Percentiles rank a stretch among this genome's conserved stretches.
Evolutionary conservation across 2,888 invertebrate genomes (phyloP).

Genomic region (Sesamia inferens): DNA sequence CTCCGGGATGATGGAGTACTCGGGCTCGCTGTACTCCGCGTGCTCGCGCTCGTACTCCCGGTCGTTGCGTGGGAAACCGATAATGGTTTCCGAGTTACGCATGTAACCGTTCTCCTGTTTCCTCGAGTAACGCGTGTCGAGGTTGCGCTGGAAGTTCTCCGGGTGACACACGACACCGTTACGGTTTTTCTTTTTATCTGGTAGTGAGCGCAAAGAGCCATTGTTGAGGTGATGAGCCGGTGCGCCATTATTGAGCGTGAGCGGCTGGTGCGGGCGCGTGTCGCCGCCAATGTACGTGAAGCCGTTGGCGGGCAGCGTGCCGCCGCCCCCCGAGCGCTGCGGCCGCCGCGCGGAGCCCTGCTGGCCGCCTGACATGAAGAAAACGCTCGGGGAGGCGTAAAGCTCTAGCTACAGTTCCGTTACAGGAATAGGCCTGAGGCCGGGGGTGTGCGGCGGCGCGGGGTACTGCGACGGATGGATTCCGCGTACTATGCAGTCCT

Average conservation of each 20-base stretch:
- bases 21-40: slow-evolving; percentile 86
- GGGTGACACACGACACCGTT: slow-evolving; percentile 86
- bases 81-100: slow-evolving; percentile 85
- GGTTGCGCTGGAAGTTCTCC: slow-evolving; percentile 88
- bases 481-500: slow-evolving; percentile 94
- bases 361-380: slow-evolving; percentile 92
- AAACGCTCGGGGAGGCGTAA: slow-evolving; percentile 96
- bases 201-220: slow-evolving; percentile 87
- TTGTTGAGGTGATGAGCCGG: slow-evolving; percentile 88
- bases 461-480: slow-evolving; percentile 90
- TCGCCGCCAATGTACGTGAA: slow-evolving; percentile 94
- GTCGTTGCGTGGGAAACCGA: slow-evolving; percentile 83
- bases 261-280: slow-evolving; percentile 87
- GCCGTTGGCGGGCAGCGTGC: slow-evolving; percentile 92
- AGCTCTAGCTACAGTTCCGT: slow-evolving; percentile 99
- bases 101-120: slow-evolving; percentile 89
- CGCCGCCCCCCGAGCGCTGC: slow-evolving; percentile 88
- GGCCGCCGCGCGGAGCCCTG: slow-evolving; percentile 88
- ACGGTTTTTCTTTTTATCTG: slow-evolving; percentile 87
- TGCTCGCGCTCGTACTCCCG: slow-evolving; percentile 77
- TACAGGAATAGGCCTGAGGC: slow-evolving; percentile 93
- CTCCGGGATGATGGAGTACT: slow-evolving; percentile 88
- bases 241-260: slow-evolving; percentile 88
- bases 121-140: slow-evolving; percentile 86
- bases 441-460: slow-evolving; percentile 86